Evolutionary conservation across 2,888 invertebrate species (phyloP).

Genomic region (Drosophila eohydei): DNA sequence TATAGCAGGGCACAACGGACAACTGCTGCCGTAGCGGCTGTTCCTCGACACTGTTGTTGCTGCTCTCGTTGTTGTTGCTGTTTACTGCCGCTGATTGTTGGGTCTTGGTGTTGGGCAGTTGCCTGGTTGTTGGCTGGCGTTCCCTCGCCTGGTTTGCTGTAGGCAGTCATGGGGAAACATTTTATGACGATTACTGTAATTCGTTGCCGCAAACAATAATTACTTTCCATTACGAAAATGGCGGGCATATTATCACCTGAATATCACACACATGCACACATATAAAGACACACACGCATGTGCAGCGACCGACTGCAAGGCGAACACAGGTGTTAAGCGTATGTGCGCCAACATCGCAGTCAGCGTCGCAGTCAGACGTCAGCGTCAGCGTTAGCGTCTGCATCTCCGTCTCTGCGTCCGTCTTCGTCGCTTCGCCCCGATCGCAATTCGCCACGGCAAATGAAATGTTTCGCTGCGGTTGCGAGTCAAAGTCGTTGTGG

Average conservation of each 20-base stretch:
- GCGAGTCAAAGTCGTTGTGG: slow-evolving; percentile 53
- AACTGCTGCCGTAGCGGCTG: slow-evolving; percentile 56
- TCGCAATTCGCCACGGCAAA: slow-evolving; percentile 64
- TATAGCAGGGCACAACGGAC: slow-evolving; percentile 78
- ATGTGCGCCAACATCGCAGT: slow-evolving; percentile 30
- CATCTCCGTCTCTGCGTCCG: neutral
- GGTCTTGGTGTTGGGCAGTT: slow-evolving; percentile 55
- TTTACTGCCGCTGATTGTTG: slow-evolving; percentile 75
- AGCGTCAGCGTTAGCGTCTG: slow-evolving; percentile 16
- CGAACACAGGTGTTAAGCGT: slow-evolving; percentile 77
- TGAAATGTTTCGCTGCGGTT: slow-evolving; percentile 59
- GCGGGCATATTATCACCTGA: slow-evolving; percentile 85
- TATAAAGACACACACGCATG: slow-evolving; percentile 8
- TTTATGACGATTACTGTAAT: slow-evolving; percentile 84
- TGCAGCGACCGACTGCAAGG: slow-evolving; percentile 29
- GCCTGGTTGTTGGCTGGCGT: slow-evolving; percentile 35
- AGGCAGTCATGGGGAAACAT: slow-evolving; percentile 84
- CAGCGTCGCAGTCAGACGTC: slow-evolving; percentile 21
- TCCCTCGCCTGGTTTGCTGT: slow-evolving; percentile 67
- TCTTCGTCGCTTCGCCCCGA: slow-evolving; percentile 1
- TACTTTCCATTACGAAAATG: slow-evolving; percentile 85
- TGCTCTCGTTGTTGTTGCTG: slow-evolving; percentile 52
- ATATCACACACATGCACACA: slow-evolving; percentile 77
- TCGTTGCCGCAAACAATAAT: slow-evolving; percentile 84
- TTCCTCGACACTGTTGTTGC: slow-evolving; percentile 39